Evolutionary conservation across 2,797 vertebrate species (phyloP), one percentile per base, ranked within the genome.

Genomic region (Neomorphus geoffroyi): DNA sequence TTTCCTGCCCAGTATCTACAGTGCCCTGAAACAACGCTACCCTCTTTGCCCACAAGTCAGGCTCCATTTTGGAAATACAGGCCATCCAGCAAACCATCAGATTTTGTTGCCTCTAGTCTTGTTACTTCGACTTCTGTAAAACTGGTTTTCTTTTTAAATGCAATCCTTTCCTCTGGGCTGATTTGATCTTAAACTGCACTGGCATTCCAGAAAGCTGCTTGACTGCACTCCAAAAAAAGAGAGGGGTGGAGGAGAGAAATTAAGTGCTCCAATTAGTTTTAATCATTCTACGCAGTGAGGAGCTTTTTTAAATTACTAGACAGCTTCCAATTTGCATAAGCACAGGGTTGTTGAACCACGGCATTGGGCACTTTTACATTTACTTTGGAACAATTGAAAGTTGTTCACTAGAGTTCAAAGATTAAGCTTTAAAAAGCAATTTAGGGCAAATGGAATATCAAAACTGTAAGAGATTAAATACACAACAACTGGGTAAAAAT

Each of bases 231-330:
- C 90, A 96, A 93, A 97, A 95, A 85, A 93, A 4, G 74, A 86
- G 94, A 93, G 66, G 57, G 85, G 79, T 71, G 81, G 94, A 97
- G 92, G 82, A 95, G 91, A 93, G 89, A 96, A 96, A 97, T 95
- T 96, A 97, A 96, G 92, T 13, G 35, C 95, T 97, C 92, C 95
- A 96, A 96, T 97, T 97, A 97, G 94, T 97, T 97, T 96, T 96
- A 96, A 96, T 96, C 96, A 96, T 91, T 94, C 73, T 58, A 88
- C 3, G 0, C 93, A 96, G 85, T 35, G 72, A 97, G 86, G 77
- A 96, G 82, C 80, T 88, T 95, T 96, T 94, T 80, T 82, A 93
- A 88, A 94, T 95, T 95, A 96, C 90, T 93, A 94, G 91, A 90
- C 82, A 93, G 91, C 75, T 94, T 95, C 85, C 77, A 87, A 83